phyloP scores from a whole-genome alignment of 1,140 invertebrate genomes.

The Drosophila arawakana region DNA sequence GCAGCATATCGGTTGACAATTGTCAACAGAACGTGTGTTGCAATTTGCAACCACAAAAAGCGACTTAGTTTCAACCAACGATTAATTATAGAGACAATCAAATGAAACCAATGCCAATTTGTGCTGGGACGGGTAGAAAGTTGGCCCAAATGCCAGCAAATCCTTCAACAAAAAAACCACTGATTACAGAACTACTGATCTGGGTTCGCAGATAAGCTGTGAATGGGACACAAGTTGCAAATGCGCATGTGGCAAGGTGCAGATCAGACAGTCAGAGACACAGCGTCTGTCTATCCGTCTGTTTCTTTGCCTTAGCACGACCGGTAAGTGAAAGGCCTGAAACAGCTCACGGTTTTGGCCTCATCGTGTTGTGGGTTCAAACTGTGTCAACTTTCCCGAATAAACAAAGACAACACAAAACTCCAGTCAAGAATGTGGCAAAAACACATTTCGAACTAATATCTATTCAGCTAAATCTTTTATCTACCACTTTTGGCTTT shows the following conservation, averaged over 20 bases:
- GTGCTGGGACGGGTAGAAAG: conserved; percentile 50
- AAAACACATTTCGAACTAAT: conserved; percentile 30
- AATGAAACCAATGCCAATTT: conserved; percentile 54
- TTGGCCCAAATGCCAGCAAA: conserved; percentile 24
- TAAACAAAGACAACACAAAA: conserved; percentile 36
- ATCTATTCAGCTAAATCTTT: background rate
- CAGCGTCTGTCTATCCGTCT: background rate
- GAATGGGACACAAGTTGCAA: too few species aligned
- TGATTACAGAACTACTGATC: conserved; percentile 10
- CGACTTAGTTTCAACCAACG: conserved; percentile 56
- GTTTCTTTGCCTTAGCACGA: conserved; percentile 24
- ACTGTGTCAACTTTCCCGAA: conserved; percentile 79
- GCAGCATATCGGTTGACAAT: conserved; percentile 67
- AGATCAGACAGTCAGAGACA: conserved; percentile 24
- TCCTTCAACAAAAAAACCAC: conserved; percentile 8
- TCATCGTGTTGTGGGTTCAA: conserved; percentile 54
- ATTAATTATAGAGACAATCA: conserved; percentile 65
- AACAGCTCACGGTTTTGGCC: conserved; percentile 72
- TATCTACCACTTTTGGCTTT: background rate
- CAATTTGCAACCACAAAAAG: conserved; percentile 36
- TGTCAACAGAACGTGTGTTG: conserved; percentile 37
- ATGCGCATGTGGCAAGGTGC: conserved; percentile 59
- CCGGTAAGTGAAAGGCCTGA: conserved; percentile 68
- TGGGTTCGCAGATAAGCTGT: background rate
- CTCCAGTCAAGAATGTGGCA: conserved; percentile 51